These are phyloP conservation scores for Clamator glandarius DNA, from an alignment of 2,797 vertebrate genomes.

Conservation along the genomic window DNA sequence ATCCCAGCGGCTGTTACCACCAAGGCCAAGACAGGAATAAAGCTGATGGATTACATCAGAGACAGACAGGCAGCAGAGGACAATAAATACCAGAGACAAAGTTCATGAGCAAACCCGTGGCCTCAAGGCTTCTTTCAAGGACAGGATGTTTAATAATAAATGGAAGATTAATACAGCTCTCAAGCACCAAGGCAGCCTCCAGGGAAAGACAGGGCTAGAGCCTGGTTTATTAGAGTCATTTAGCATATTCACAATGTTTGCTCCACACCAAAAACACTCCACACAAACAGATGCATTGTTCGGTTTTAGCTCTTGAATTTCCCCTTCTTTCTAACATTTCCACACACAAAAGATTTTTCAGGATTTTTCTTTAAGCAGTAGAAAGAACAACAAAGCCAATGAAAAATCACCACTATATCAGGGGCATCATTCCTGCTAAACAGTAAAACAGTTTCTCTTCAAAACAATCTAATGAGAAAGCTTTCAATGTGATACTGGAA, in stretches of 20 bases:
- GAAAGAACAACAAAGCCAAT: background rate
- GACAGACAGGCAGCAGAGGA: background rate
- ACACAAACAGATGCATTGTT: accelerated
- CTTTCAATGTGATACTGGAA: background rate
- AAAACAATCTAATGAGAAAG: background rate
- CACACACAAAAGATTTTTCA: background rate
- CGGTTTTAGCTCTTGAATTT: background rate
- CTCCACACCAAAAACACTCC: background rate
- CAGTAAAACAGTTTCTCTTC: background rate
- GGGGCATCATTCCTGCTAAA: background rate
- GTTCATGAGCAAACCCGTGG: background rate
- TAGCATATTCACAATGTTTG: background rate
- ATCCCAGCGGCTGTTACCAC: background rate
- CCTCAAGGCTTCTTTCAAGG: constrained; percentile 23
- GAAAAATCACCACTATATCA: background rate
- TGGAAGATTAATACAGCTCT: constrained; percentile 10
- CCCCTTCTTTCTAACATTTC: background rate
- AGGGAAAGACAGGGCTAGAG: background rate
- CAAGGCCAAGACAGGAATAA: background rate
- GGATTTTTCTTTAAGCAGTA: background rate
- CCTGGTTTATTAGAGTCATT: constrained; percentile 39
- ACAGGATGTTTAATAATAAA: constrained; percentile 67
- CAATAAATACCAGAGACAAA: constrained; percentile 17
- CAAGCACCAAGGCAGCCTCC: background rate
- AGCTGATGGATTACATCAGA: background rate